These are phyloP conservation scores for Brevimyrus niger DNA, from an alignment of 2,113 vertebrate genomes.

Conservation along the genomic window DNA sequence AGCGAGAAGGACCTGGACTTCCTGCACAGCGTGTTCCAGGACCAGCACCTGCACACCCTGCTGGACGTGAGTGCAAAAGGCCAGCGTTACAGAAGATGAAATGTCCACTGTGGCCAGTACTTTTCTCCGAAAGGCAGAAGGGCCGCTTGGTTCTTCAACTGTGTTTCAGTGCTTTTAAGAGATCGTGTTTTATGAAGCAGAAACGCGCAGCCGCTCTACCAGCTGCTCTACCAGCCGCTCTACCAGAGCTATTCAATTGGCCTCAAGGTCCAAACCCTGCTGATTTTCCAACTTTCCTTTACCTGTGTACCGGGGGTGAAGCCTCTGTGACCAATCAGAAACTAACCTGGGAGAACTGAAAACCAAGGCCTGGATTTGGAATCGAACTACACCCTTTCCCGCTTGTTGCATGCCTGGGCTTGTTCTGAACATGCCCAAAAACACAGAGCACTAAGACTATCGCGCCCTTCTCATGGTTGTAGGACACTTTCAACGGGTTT, in stretches of 20 bases:
- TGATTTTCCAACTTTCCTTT: too few relatives aligned
- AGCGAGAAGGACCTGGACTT: conserved; percentile 98
- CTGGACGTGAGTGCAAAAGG: conserved; percentile 77
- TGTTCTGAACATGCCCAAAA: not conserved
- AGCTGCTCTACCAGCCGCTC: not conserved
- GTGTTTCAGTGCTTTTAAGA: not conserved
- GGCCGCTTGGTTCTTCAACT: not conserved
- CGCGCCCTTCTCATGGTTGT: not conserved
- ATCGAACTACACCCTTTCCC: not conserved
- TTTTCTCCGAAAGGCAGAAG: not conserved
- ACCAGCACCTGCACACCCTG: conserved; percentile 94
- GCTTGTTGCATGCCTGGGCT: not conserved
- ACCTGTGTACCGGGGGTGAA: too few relatives aligned
- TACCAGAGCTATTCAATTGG: not conserved
- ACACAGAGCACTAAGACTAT: not conserved
- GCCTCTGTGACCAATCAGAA: too few relatives aligned
- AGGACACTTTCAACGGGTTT: not conserved
- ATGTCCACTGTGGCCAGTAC: not conserved
- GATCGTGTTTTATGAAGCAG: not conserved
- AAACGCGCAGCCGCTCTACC: not conserved
- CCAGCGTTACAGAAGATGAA: not conserved
- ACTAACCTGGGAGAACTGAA: too few relatives aligned
- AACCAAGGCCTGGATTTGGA: not conserved
- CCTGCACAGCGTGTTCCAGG: conserved; percentile 98
- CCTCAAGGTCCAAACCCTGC: not conserved